Evolutionary conservation across 1,140 invertebrate species (phyloP), one percentile per base, ranked within the genome.

Genomic region (Pseudomyrmex dendroicus): DNA sequence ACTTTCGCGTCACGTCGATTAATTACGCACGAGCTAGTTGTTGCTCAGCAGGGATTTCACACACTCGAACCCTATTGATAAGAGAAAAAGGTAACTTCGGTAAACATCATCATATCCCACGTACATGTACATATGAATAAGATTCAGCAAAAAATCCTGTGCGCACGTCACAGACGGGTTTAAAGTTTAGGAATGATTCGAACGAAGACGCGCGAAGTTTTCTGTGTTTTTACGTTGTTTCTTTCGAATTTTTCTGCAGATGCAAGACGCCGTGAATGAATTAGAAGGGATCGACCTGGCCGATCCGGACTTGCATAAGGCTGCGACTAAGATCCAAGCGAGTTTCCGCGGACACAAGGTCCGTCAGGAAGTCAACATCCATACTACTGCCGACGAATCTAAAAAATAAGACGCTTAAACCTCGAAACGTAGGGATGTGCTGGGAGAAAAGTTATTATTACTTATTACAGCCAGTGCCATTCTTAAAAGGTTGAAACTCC

Each of bases 241-340:
- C 50, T 80, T 15, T 72, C 44, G 25, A 80, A 72, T 22, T 80
- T 80, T 80, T 66, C 66, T 59, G 66, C 88, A 94, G 94, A 92
- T 94, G 77, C 89, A 94, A 76, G 91, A 93, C 73, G 94, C 95
- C 68, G 96, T 97, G 87, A 96, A 97, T 89, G 96, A 96, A 89
- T 93, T 97, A 89, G 96, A 97, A 63, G 95, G 95, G 92, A 97
- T 98, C 84, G 97, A 98, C 93, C 94, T 98, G 61, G 95, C 96
- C 74, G 97, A 98, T 95, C 97, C 97, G 7, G 98, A 98, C 84
- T 94, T 98, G 73, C 97, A 98, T 94, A 98, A 98, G 92, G 98
- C 98, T 5, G 98, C 98, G 46, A 97, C 97, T 82, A 98, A 98
- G 94, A 99, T 99, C 76, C 98, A 99, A 93, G 98, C 98, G 52